phyloP scores from a whole-genome alignment of 2,888 invertebrate genomes.

The Oxyteleia sp. region DNA sequence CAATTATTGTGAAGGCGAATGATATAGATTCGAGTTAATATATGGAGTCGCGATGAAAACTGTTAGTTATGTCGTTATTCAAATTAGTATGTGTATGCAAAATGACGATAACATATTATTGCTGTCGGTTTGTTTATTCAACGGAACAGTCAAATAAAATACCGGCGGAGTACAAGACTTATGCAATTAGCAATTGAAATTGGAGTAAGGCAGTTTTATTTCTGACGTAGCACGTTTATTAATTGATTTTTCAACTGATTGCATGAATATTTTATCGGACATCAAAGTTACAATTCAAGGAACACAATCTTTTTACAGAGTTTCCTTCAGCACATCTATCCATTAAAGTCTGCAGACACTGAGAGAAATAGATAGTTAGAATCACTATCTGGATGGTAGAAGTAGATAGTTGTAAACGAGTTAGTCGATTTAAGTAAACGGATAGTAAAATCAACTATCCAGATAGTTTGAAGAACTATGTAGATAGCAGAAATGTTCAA shows the following conservation, averaged over 20 bases:
- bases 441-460: no score
- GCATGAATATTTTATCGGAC: slow-evolving; percentile 9
- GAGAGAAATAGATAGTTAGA: no score
- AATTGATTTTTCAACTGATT: slow-evolving; percentile 21
- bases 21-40: slow-evolving; percentile 40
- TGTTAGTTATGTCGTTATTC: slow-evolving; percentile 58
- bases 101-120: slow-evolving; percentile 48
- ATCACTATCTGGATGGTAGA: no score
- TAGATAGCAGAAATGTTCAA: no score
- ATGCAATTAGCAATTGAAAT: slow-evolving; percentile 61
- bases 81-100: slow-evolving; percentile 44
- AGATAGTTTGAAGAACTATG: no score
- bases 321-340: no score
- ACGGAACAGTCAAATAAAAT: slow-evolving; percentile 48
- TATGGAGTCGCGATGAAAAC: slow-evolving; percentile 44
- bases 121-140: slow-evolving; percentile 54
- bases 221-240: slow-evolving; percentile 17
- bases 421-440: no score
- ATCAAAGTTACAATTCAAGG: no score
- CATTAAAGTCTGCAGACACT: no score
- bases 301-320: no score
- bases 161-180: slow-evolving; percentile 12
- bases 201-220: slow-evolving; percentile 25
- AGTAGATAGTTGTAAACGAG: no score
- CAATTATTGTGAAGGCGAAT: slow-evolving; percentile 35